phyloP scores from a whole-genome alignment of 1,140 invertebrate species.

The Drosophila micromelanica region DNA sequence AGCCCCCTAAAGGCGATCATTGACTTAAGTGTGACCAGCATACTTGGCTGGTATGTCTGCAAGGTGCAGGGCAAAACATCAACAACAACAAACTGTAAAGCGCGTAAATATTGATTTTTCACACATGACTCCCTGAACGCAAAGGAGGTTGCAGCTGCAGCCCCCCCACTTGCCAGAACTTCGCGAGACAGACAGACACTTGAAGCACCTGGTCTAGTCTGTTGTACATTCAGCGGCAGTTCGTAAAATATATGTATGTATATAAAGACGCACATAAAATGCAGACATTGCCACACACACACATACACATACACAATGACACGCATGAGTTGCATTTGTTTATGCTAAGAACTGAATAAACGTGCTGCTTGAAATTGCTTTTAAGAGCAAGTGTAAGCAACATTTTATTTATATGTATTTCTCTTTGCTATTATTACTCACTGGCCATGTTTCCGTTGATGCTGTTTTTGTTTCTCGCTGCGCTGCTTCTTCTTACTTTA shows the following conservation, averaged over 20 bases:
- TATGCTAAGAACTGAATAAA: constrained; percentile 58
- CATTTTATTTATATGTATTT: constrained; percentile 25
- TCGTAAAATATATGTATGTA: constrained; percentile 44
- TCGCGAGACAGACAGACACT: constrained; percentile 37
- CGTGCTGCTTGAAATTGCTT: constrained; percentile 20
- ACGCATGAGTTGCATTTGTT: constrained; percentile 75
- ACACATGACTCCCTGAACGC: constrained; percentile 54
- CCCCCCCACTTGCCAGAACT: constrained; percentile 20
- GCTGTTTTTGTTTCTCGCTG: constrained; percentile 35
- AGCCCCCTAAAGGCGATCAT: background rate
- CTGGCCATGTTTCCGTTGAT: constrained; percentile 72
- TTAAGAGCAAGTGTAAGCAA: constrained; percentile 30
- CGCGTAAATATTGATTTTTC: constrained; percentile 77
- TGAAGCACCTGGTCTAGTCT: constrained; percentile 55
- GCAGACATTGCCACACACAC: constrained; percentile 40
- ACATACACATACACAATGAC: constrained; percentile 45
- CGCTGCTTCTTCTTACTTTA: constrained; percentile 30
- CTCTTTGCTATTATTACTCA: constrained; percentile 64
- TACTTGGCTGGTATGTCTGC: constrained; percentile 5
- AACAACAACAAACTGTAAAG: constrained; percentile 30
- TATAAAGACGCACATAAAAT: constrained; percentile 46
- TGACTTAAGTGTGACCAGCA: constrained; percentile 6
- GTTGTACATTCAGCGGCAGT: constrained; percentile 54
- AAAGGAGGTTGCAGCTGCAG: constrained; percentile 11
- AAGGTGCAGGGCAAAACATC: constrained; percentile 17